Evolutionary conservation across 2,113 vertebrate species (phyloP).

Genomic region (Spermophilus dauricus): DNA sequence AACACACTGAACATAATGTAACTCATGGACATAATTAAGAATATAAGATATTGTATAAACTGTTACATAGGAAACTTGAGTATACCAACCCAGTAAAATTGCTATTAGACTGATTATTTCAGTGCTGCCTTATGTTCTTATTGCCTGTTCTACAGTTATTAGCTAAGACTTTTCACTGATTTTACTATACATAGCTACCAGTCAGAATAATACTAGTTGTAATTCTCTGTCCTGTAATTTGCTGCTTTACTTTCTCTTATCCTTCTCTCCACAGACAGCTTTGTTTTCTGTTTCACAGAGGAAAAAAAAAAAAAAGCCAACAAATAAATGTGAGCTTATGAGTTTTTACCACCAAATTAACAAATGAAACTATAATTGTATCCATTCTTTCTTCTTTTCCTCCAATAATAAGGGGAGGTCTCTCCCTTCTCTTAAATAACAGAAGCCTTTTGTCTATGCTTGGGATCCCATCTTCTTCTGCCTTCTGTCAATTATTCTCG

Average conservation of each 20-base stretch:
- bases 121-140: neutral
- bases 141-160: neutral
- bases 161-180: neutral
- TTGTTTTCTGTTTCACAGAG: neutral
- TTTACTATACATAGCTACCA: neutral
- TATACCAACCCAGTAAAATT: neutral
- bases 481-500: neutral
- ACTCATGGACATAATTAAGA: neutral
- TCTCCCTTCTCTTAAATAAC: neutral
- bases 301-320: neutral
- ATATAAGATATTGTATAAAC: neutral
- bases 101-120: neutral
- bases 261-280: neutral
- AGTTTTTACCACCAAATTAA: neutral
- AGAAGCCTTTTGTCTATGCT: neutral
- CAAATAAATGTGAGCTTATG: neutral
- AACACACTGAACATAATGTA: slow-evolving; percentile 21
- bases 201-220: neutral
- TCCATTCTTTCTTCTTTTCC: neutral
- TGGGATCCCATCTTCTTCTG: neutral
- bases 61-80: neutral
- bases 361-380: neutral
- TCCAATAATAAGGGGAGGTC: neutral
- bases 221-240: neutral
- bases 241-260: neutral